These are phyloP conservation scores for Peromyscus maniculatus DNA, from an alignment of 2,113 vertebrate genomes.

Conservation along the genomic window DNA sequence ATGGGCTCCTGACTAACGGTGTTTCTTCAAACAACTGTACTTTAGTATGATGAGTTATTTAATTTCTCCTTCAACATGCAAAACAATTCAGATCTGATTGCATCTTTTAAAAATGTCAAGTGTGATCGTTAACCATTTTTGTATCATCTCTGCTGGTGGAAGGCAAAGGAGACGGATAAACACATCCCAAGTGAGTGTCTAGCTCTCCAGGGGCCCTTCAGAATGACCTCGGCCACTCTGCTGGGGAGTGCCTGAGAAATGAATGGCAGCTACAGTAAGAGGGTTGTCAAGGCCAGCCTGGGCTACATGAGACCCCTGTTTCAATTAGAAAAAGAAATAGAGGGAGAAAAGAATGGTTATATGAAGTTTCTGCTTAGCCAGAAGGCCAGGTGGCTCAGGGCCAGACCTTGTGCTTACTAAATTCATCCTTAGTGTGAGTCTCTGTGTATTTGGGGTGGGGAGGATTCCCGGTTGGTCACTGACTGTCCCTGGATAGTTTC, in stretches of 20 bases:
- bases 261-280: neutral
- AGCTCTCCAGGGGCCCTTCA: neutral
- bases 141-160: neutral
- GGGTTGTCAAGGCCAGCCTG: neutral
- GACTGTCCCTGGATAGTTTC: neutral
- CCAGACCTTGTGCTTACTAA: neutral
- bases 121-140: constrained; percentile 51
- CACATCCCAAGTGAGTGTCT: neutral
- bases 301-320: neutral
- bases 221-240: neutral
- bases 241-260: neutral
- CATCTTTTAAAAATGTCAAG: constrained; percentile 71
- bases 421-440: neutral
- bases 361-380: neutral
- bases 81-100: constrained; percentile 61
- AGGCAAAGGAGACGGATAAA: neutral
- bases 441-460: neutral
- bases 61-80: constrained; percentile 68
- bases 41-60: constrained; percentile 81
- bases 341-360: neutral
- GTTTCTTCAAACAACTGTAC: constrained; percentile 73
- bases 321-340: neutral
- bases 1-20: constrained; percentile 43
- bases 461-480: accelerated
- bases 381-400: neutral